Evolutionary conservation across 2,113 vertebrate species (phyloP), one percentile per base, ranked within the genome.

Genomic region (Albula goreensis): DNA sequence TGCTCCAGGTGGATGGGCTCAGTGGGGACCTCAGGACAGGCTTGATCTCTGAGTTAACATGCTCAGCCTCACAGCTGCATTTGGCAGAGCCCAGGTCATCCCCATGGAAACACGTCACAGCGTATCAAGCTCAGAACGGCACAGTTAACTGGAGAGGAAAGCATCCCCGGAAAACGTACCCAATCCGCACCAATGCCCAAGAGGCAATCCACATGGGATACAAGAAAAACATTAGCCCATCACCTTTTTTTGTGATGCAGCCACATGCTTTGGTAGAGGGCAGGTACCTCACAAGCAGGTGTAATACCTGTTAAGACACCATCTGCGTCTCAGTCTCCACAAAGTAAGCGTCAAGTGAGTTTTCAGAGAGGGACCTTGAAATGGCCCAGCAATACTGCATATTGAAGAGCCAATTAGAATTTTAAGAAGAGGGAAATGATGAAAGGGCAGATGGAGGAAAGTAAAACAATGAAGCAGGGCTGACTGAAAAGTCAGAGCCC

Each of bases 371-470:
- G 77, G 5, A 49, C 77, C 52, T 41, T 70, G 19, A 85, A 79
- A 85, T 52, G 51, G 79, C 74, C 48, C 25, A 31, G 6, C 25
- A 48, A 17, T 48, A 41, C 5, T 56, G 84, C 84, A 48, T 60
- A 60, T 31, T 85, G 56, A 79, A 79, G 77, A 57, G 74, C 51
- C 84, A 31, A 85, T 85, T 79, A 79, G 82, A 63, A 77, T 84
- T 84, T 50, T 12, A 63, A 79, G 50, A 57, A 51, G 3, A 49
- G 51, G 51, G 53, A 19, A 22, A 78, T 52, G 50, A 79, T 41
- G 12, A 78, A 52, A 13, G 7, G 17, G 60, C 50, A 50, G 31
- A 31, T 50, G 3, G 31, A 51, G 19, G 4, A 0, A 17, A 77
- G 22, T 52, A 52, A 77, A 41, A 52, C 7, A 49, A 50, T 25